Evolutionary conservation across 2,888 invertebrate species (phyloP), one percentile per base, ranked within the genome.

Genomic region (Apodemia duryi): DNA sequence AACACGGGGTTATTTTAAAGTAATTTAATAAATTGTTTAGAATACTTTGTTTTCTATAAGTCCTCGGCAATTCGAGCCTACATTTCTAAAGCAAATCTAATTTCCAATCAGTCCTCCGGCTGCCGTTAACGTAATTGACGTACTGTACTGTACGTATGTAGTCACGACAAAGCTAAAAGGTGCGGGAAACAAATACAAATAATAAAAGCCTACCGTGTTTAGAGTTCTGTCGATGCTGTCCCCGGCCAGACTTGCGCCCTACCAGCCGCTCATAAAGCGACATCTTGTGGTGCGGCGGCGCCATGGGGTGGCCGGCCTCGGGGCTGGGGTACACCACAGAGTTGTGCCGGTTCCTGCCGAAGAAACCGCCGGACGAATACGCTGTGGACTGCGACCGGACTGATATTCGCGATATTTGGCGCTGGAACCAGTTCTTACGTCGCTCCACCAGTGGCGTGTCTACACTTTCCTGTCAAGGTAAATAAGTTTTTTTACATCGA

Each of bases 361-460:
- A 97, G 63, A 96, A 93, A 2, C 90, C 89, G 9, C 95, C 95
- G 1, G 96, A 96, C 6, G 96, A 97, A 79, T 97, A 97, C 0
- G 96, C 96, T 0, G 97, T 97, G 0, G 97, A 96, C 1, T 97
- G 96, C 51, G 97, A 97, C 38, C 97, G 93, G 49, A 96, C 95
- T 0, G 97, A 97, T 95, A 97, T 96, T 73, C 97, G 92, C 11
- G 96, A 96, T 72, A 97, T 95, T 80, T 97, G 97, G 62, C 97
- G 93, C 73, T 96, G 96, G 75, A 97, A 95, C 97, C 97, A 97
- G 83, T 96, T 97, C 83, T 97, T 97, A 51, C 97, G 92, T 65
- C 97, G 89, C 81, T 97, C 97, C 28, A 96, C 97, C 77, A 97
- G 93, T 9, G 97, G 97, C 0, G 97, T 97, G 77, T 97, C 97